A percentile compares a stretch with the other conserved stretches of the same genome.
Evolutionary conservation across 2,113 vertebrate species (phyloP).

Genomic region (Thalassarche chlororhynchos): DNA sequence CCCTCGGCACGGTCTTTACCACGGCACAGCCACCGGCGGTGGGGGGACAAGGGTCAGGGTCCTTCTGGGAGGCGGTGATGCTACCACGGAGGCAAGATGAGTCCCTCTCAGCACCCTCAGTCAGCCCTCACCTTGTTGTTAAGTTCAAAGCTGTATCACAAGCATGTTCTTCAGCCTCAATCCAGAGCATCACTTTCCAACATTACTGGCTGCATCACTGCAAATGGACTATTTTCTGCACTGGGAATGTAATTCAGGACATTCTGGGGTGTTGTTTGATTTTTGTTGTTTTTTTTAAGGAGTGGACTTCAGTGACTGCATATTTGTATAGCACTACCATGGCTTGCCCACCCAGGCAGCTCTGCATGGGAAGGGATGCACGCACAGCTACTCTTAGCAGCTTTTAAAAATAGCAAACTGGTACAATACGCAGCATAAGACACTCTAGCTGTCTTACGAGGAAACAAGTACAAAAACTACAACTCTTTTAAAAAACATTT

Average conservation of each 20-base stretch:
- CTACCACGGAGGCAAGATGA: accelerated
- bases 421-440: neutral
- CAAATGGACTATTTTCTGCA: neutral
- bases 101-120: neutral
- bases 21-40: accelerated
- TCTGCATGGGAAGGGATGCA: neutral
- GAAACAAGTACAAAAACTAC: neutral
- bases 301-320: too few relatives aligned
- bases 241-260: too few relatives aligned
- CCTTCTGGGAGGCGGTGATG: neutral
- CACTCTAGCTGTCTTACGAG: neutral
- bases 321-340: neutral
- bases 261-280: too few relatives aligned
- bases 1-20: neutral
- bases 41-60: neutral
- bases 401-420: too few relatives aligned
- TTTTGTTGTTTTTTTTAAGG: neutral
- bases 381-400: neutral
- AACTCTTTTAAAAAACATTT: neutral
- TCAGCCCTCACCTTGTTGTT: neutral
- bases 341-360: neutral
- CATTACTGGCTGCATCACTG: neutral
- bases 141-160: too few relatives aligned
- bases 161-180: neutral
- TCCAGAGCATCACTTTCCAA: neutral